Conservation (phyloP, 2,888 invertebrate species). For the Ochropleura leucogaster region DNA sequence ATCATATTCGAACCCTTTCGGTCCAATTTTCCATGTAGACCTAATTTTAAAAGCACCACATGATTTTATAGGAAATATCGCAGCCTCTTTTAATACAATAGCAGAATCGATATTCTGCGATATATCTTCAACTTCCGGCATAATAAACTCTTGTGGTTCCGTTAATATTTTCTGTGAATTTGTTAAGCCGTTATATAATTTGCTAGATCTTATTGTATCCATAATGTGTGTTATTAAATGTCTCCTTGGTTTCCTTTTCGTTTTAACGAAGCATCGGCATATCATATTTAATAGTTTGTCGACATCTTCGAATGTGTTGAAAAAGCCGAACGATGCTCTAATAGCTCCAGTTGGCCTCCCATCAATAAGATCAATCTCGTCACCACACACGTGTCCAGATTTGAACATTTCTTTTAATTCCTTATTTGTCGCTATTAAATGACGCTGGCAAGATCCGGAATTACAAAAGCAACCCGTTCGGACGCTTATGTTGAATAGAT, state of each 20-base stretch:
- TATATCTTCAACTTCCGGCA: conserved; percentile 53
- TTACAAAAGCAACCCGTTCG: conserved; percentile 99
- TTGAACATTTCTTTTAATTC: conserved; percentile 95
- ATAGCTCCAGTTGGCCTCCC: conserved; percentile 98
- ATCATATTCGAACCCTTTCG: conserved; percentile 96
- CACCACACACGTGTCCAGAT: conserved; percentile 98
- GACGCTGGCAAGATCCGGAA: conserved; percentile 97
- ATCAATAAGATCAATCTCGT: conserved; percentile 95
- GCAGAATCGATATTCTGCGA: conserved; percentile 65
- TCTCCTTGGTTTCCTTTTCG: conserved; percentile 74
- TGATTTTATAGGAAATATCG: conserved; percentile 97
- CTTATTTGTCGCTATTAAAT: conserved; percentile 92
- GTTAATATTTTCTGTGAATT: conserved; percentile 64
- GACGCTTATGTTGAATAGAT: conserved; percentile 95
- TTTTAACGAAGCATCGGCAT: conserved; percentile 92
- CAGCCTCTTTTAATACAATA: conserved; percentile 78
- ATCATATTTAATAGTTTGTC: conserved; percentile 94
- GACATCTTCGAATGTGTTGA: conserved; percentile 94
- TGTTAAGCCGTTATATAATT: conserved; percentile 61
- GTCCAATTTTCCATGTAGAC: conserved; percentile 93
- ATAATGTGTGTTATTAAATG: conserved; percentile 69
- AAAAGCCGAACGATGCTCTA: conserved; percentile 97
- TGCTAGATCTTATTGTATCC: conserved; percentile 54
- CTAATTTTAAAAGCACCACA: conserved; percentile 94
- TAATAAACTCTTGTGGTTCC: conserved; percentile 61